Evolutionary conservation across 2,113 vertebrate genomes (phyloP), one percentile per base, ranked within the genome.

Genomic region (Casuarius casuarius): DNA sequence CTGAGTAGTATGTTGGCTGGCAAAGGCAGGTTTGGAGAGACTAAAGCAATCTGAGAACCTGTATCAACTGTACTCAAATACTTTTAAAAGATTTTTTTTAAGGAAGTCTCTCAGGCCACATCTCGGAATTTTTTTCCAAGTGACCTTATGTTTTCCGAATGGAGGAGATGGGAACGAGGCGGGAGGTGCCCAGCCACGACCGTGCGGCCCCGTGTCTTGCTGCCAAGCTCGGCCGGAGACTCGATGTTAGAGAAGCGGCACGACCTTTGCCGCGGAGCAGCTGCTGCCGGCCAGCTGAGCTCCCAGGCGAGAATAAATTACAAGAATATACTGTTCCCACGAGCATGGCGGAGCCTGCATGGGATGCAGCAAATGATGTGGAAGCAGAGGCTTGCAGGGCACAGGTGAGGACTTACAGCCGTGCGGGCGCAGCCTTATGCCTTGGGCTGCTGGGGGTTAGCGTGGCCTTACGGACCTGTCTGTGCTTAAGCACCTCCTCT

Each of bases 301-400:
- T 94, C 95, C 72, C 90, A 75, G 83, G 76, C 88, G 82, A 97
- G 92, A 92, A 96, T 90, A 96, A 97, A 97, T 95, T 66, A 92
- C 84, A 59, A 66, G 84, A 78, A 92, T 17, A 61, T 8, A 23
- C 46, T 15, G 21, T 80, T 95, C 92, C 85, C 54, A 63, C 82
- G 79, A 89, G 88, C 1, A 6, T 1, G 3, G 63, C 71, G 20
- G 3, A 67, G 67, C 54, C 80, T 79, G 68, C 15, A 19, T 82
- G 78, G 83, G 73, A 90, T 10, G 79, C 83, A 90, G 76, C 22
- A 17, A 59, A 92, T 33, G 63, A 54, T 62, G 87, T 52, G 61
- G 94, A 91, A 79, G 49, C 72, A 26, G 31, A 71, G 84, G 52
- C 71, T 58, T 74, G 52, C 78, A 49, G 31, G 21, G 68, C 33